Evolutionary conservation across 2,797 vertebrate genomes (phyloP), one percentile per base, ranked within the genome.

Genomic region (Chloroceryle amazona): DNA sequence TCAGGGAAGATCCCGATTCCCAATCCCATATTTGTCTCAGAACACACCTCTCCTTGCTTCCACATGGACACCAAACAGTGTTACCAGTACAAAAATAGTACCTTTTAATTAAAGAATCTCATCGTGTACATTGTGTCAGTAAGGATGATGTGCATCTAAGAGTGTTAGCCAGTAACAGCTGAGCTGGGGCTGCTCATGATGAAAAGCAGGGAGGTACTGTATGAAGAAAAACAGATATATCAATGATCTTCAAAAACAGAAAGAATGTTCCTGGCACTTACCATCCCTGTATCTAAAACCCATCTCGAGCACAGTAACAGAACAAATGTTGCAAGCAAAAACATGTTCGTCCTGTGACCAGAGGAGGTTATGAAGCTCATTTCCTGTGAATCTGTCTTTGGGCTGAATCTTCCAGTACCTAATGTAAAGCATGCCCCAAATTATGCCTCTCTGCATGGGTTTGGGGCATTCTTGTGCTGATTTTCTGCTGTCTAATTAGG

Each of bases 261-360:
- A 94, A 81, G 80, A 95, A 92, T 93, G 93, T 90, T 96, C 85
- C 88, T 96, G 95, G 89, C 95, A 96, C 66, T 86, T 84, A 76
- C 54, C 33, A 88, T 63, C 37, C 49, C 54, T 94, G 37, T 87
- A 95, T 91, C 86, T 90, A 93, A 89, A 81, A 94, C 93, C 79
- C 93, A 95, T 81, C 73, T 84, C 86, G 60, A 89, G 80, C 41
- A 93, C 57, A 94, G 79, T 49, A 93, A 96, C 8, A 18, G 92
- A 96, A 95, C 70, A 94, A 95, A 93, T 61, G 67, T 39, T 79
- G 74, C 95, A 96, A 94, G 94, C 81, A 90, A 92, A 90, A 96
- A 86, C 93, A 94, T 26, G 86, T 66, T 89, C 65, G 16, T 58
- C 73, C 66, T 95, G 88, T 90, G 90, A 96, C 93, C 92, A 81